These are phyloP conservation scores for Tragelaphus buxtoni DNA, from an alignment of 2,113 vertebrate genomes.

Conservation along the genomic window DNA sequence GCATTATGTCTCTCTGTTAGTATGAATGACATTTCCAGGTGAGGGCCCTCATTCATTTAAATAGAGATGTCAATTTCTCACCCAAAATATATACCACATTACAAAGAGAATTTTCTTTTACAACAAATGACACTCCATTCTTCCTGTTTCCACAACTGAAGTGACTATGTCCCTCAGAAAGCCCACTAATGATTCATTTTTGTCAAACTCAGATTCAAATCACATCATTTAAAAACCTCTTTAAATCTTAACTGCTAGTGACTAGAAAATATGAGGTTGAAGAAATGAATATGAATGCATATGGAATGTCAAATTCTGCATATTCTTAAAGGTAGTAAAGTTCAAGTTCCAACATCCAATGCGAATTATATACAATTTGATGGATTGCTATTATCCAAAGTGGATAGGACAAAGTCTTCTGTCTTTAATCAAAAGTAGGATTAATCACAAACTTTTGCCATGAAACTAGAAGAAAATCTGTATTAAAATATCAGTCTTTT, in stretches of 20 bases:
- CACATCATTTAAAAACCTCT: not conserved
- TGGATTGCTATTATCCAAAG: not conserved
- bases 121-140: not conserved
- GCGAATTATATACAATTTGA: slow-evolving; percentile 22
- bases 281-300: not conserved
- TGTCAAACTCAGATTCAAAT: not conserved
- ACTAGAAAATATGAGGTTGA: slow-evolving; percentile 21
- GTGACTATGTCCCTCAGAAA: not conserved
- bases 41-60: not conserved
- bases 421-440: slow-evolving; percentile 5
- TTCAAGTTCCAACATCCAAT: not conserved
- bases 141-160: not conserved
- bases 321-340: slow-evolving; percentile 19
- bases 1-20: not conserved
- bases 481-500: not conserved
- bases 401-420: not conserved
- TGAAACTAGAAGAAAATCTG: not conserved
- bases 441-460: slow-evolving; percentile 17
- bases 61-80: slow-evolving; percentile 36
- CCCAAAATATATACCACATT: slow-evolving; percentile 18
- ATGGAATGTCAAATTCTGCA: not conserved
- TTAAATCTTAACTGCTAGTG: slow-evolving; percentile 10
- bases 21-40: not conserved
- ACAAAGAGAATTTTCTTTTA: not conserved
- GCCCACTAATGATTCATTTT: slow-evolving; percentile 15